Conservation (phyloP, 35 echinoderm and acorn worm species). For the Diadema setosum region DNA sequence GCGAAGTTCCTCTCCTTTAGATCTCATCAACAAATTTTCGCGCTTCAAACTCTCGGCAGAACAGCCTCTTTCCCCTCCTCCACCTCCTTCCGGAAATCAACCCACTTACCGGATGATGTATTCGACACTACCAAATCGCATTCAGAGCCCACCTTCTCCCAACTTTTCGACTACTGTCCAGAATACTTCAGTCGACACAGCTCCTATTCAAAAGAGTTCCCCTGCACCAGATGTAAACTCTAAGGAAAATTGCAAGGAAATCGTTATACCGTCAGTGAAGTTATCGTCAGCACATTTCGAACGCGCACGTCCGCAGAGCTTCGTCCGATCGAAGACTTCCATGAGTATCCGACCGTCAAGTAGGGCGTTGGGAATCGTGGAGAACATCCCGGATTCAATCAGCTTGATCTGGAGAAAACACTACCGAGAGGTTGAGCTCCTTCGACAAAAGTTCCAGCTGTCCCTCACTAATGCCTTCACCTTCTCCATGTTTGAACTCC, state of each 20-base stretch:
- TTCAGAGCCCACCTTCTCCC: background rate
- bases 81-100: background rate
- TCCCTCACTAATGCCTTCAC: slow-evolving; percentile 74
- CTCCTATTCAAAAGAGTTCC: no score
- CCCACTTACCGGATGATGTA: slow-evolving; percentile 60
- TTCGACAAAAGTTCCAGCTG: slow-evolving; percentile 25
- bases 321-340: background rate
- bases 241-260: background rate
- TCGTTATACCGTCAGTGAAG: background rate
- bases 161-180: no score
- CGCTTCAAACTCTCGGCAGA: background rate
- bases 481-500: slow-evolving; percentile 75
- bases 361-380: background rate
- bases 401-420: slow-evolving; percentile 70
- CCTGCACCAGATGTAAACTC: no score
- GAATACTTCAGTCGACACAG: no score
- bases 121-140: slow-evolving; percentile 63
- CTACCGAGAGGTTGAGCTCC: slow-evolving; percentile 16
- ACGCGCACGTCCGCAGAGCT: background rate
- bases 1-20: background rate
- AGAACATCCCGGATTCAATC: slow-evolving; percentile 58
- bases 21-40: background rate
- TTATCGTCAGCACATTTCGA: background rate
- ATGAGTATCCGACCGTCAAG: background rate
- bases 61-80: background rate